Percentiles rank a stretch among this genome's conserved stretches.
phyloP scores from a whole-genome alignment of 1,140 invertebrate species.

The Orchesella cincta region DNA sequence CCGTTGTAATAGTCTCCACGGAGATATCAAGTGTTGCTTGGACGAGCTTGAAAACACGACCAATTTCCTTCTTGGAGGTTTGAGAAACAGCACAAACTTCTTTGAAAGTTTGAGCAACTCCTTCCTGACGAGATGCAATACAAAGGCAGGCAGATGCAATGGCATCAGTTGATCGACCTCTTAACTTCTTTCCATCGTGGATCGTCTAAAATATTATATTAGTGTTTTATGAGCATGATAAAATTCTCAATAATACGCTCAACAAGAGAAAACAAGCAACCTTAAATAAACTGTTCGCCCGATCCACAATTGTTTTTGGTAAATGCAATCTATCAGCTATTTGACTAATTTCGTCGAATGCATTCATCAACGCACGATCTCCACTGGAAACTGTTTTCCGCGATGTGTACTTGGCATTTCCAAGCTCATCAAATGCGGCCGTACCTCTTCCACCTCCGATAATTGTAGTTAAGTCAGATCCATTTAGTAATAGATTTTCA shows the following conservation, averaged over 20 bases:
- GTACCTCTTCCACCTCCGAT: constrained; percentile 88
- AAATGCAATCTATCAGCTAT: constrained; percentile 98
- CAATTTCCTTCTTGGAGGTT: constrained; percentile 99
- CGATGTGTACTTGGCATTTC: constrained; percentile 91
- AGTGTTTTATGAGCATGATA: background rate
- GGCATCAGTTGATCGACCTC: constrained; percentile 93
- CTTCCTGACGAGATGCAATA: constrained; percentile 97
- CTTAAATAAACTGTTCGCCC: constrained; percentile 95
- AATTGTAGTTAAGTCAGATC: constrained; percentile 94
- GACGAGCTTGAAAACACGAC: constrained; percentile 92
- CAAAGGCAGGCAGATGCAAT: constrained; percentile 98
- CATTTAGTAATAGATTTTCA: constrained; percentile 92
- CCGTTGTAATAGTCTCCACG: constrained; percentile 96
- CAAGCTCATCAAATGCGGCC: constrained; percentile 80
- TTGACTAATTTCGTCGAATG: constrained; percentile 88
- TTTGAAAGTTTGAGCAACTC: constrained; percentile 97
- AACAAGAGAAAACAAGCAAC: background rate
- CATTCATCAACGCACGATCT: constrained; percentile 87
- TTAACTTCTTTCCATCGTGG: constrained; percentile 93
- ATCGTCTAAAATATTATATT: constrained; percentile 59
- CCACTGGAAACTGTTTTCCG: constrained; percentile 87
- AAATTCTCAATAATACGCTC: background rate
- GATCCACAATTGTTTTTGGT: constrained; percentile 89
- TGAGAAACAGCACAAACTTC: constrained; percentile 98
- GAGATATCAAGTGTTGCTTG: constrained; percentile 89